Conservation (phyloP, 2,797 vertebrate species). For the Scomberomorus guttatus region DNA sequence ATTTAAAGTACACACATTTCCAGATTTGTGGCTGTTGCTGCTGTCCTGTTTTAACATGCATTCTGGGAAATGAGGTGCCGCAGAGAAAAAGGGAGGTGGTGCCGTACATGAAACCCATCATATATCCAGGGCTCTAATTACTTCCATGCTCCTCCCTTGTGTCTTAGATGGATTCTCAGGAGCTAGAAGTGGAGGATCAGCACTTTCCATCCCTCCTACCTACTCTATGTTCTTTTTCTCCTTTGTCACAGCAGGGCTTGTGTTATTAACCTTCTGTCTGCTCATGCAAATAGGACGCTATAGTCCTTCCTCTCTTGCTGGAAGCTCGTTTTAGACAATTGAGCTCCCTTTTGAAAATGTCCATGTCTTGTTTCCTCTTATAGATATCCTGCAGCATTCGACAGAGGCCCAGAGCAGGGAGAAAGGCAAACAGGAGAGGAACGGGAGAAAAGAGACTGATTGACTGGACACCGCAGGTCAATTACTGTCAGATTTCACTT, state of each 20-base stretch:
- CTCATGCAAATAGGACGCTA: slow-evolving; percentile 80
- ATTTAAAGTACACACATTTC: slow-evolving; percentile 27
- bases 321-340: slow-evolving; percentile 63
- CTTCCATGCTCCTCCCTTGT: slow-evolving; percentile 74
- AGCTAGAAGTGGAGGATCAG: slow-evolving; percentile 80
- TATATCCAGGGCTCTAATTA: slow-evolving; percentile 80
- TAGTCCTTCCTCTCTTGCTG: slow-evolving; percentile 49
- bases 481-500: slow-evolving; percentile 49
- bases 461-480: slow-evolving; percentile 33
- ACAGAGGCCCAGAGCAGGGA: slow-evolving; percentile 24
- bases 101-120: slow-evolving; percentile 69
- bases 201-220: slow-evolving; percentile 79
- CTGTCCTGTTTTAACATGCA: slow-evolving; percentile 45
- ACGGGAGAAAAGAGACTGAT: slow-evolving; percentile 20
- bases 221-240: slow-evolving; percentile 70
- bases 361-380: slow-evolving; percentile 52
- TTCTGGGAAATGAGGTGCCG: slow-evolving; percentile 67
- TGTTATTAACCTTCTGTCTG: slow-evolving; percentile 87
- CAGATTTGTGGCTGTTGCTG: slow-evolving; percentile 24
- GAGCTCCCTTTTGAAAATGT: slow-evolving; percentile 62
- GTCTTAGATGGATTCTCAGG: slow-evolving; percentile 77
- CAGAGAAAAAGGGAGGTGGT: slow-evolving; percentile 53
- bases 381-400: slow-evolving; percentile 58
- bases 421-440: slow-evolving; percentile 11
- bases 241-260: slow-evolving; percentile 77